phyloP scores from a whole-genome alignment of 2,888 invertebrate genomes.

The Stramonita haemastoma region DNA sequence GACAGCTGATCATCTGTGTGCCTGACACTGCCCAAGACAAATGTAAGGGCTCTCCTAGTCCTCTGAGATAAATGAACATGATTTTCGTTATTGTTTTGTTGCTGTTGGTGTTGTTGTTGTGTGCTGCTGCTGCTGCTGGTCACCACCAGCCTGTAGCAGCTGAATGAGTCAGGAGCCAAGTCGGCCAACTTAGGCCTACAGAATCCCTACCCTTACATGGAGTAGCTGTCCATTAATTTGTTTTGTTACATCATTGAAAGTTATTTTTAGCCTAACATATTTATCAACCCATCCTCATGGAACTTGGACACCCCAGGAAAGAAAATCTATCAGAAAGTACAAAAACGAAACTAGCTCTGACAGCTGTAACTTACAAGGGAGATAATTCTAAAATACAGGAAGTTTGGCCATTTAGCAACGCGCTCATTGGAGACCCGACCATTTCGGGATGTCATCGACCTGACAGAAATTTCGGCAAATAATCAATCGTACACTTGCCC shows the following conservation, averaged over 20 bases:
- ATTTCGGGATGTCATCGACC: constrained; percentile 16
- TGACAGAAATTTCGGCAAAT: not conserved
- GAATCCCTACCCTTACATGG: too few species aligned
- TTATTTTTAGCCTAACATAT: not conserved
- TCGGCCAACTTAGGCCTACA: too few species aligned
- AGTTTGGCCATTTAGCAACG: not conserved
- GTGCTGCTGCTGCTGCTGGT: too few species aligned
- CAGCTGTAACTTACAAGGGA: not conserved
- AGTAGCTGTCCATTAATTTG: too few species aligned
- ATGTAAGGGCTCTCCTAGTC: too few species aligned
- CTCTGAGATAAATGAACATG: too few species aligned
- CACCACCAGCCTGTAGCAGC: too few species aligned
- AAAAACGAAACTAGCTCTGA: not conserved
- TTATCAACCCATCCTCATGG: not conserved
- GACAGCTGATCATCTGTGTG: too few species aligned
- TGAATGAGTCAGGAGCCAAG: too few species aligned
- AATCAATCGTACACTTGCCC: not conserved
- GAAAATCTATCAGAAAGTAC: not conserved
- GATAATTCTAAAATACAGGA: not conserved
- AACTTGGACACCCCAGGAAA: not conserved
- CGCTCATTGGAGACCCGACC: not conserved
- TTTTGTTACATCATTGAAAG: not conserved
- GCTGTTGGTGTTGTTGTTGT: too few species aligned
- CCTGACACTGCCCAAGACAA: too few species aligned
- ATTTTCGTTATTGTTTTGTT: too few species aligned